Base-by-base conservation (phyloP, 1,140 invertebrate genomes). In the Drosophila ercepeae region DNA sequence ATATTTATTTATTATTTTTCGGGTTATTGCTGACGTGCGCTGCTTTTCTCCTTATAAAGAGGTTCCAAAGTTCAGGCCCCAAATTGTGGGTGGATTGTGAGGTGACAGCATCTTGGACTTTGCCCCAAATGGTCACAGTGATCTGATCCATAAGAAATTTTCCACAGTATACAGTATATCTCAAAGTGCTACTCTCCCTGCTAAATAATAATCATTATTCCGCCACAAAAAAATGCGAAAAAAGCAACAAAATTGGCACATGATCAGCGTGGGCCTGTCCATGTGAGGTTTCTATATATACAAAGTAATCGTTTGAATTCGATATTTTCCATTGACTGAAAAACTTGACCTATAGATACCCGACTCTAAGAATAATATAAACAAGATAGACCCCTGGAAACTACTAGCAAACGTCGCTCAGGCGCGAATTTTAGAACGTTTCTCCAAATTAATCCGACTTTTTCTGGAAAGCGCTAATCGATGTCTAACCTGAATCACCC, bases 21-120 rank as follows among this genome's bases (percentile, higher is more conserved):
- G 78, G 70, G 58, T 52, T 70, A 78, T 46, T 78, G 65, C 65
- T 86, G 81, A 86, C 81, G 79, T 86, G 49, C 58, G 53, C 29
- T 49, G 67, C 46, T 67, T 51, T 42, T 36, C 18, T 34, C 68
- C 39, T 18, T 60, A n/a, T n/a, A 46, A 60, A 52, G 48, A 39
- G 42, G 32, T 52, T 79, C 59, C 79, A 84, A 84, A 84, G 79
- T 83, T 57, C 79, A 70, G 55, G 52, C 52, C 44, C 49, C 36
- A 34, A 48, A 13, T 60, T 25, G 52, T 60, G 9, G 3, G 3
- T 34, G 25, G 49, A 67, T 58, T 76, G 74, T 76, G 74, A 61
- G 63, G 63, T 53, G 63, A 53, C 42, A 68, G 63, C 63, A 39
- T 27, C 59, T 13, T 65, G 63, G 63, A 67, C 63, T 67, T 67